phyloP scores from a whole-genome alignment of 2,113 vertebrate genomes.

The Lepidothrix coronata region DNA sequence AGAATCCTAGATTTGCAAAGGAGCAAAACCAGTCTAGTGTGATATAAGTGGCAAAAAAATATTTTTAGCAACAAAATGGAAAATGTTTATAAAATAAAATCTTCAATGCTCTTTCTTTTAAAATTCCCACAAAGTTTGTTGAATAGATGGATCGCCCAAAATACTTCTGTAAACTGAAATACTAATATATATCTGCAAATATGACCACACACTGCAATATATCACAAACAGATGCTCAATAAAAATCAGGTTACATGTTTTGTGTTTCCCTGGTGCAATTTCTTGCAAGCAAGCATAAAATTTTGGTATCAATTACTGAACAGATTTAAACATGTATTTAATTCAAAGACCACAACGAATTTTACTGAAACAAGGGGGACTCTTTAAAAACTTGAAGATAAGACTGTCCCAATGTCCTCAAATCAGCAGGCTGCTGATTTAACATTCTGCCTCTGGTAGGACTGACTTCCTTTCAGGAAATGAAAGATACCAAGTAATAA shows the following conservation, averaged over 20 bases:
- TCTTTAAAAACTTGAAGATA: not conserved
- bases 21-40: not conserved
- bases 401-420: not conserved
- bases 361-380: not conserved
- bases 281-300: not conserved
- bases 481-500: not conserved
- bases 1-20: not conserved
- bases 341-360: not conserved
- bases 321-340: not conserved
- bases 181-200: not conserved
- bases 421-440: not conserved
- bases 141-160: not conserved
- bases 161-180: not conserved
- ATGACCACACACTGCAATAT: not conserved
- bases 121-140: not conserved
- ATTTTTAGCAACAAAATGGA: not conserved
- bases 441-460: not conserved
- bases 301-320: not conserved
- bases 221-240: not conserved
- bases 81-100: not conserved
- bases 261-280: not conserved
- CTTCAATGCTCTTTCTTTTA: not conserved
- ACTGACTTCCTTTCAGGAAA: not conserved
- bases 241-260: not conserved
- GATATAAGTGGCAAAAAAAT: not conserved